Percentiles rank a stretch among this genome's conserved stretches.
phyloP scores from a whole-genome alignment of 1,140 invertebrate species.

The Notospermus geniculatus region DNA sequence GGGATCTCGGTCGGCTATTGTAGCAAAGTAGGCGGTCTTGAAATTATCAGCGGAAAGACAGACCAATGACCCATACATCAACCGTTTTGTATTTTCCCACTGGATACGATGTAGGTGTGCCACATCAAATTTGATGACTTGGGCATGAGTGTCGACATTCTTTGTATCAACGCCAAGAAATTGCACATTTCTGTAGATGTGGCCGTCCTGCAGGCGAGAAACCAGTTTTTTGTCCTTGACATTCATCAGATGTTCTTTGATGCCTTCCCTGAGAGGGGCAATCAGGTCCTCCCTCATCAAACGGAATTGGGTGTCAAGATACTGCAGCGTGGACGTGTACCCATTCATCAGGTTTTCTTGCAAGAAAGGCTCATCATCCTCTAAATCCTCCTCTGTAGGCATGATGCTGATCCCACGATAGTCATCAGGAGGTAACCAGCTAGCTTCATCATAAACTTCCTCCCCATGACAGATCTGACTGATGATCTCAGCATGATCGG shows the following conservation, averaged over 20 bases:
- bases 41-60: constrained; percentile 70
- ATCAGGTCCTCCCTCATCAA: constrained; percentile 68
- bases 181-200: constrained; percentile 21
- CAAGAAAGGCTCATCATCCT: too few species aligned
- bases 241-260: constrained; percentile 32
- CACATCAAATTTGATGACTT: constrained; percentile 43
- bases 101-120: constrained; percentile 30
- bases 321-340: constrained; percentile 65
- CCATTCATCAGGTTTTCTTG: constrained; percentile 13
- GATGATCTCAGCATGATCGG: too few species aligned
- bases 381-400: too few species aligned
- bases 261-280: constrained; percentile 39
- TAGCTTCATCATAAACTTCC: too few species aligned
- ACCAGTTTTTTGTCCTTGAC: constrained; percentile 1
- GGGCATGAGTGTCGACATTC: constrained; percentile 5
- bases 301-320: constrained; percentile 72
- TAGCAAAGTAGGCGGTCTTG: constrained; percentile 66
- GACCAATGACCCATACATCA: constrained; percentile 72
- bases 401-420: too few species aligned
- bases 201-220: constrained; percentile 11
- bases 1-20: constrained; percentile 63
- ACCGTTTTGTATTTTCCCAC: constrained; percentile 59
- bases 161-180: constrained; percentile 4
- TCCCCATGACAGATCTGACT: too few species aligned
- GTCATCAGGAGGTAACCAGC: too few species aligned